These are phyloP conservation scores for Lamellibrachia satsuma DNA, from an alignment of 2,888 invertebrate genomes.

Conservation along the genomic window DNA sequence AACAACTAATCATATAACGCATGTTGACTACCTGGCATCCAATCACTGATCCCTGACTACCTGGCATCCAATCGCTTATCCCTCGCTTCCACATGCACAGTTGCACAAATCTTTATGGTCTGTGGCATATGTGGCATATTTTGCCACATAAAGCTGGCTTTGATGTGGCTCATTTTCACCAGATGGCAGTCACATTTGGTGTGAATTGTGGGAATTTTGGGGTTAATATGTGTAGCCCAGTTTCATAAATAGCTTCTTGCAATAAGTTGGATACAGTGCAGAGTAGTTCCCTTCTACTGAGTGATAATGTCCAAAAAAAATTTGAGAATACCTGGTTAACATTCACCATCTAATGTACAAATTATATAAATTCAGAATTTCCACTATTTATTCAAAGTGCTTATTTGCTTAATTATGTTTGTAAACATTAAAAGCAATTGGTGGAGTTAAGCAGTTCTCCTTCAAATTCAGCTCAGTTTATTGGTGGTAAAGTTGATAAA, in stretches of 20 bases:
- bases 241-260: background rate
- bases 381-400: background rate
- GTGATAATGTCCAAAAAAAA: background rate
- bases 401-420: background rate
- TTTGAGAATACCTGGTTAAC: background rate
- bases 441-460: background rate
- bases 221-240: background rate
- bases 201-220: background rate
- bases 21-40: background rate
- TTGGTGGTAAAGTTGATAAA: background rate
- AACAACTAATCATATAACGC: background rate
- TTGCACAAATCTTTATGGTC: background rate
- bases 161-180: background rate
- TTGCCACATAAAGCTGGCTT: background rate
- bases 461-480: background rate
- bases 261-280: too few species aligned
- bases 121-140: background rate
- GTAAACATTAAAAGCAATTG: too few species aligned
- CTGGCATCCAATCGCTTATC: conserved; percentile 6
- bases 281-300: too few species aligned
- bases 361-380: background rate
- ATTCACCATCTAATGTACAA: background rate
- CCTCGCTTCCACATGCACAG: background rate
- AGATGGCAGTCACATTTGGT: background rate
- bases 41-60: conserved; percentile 12